Base-by-base conservation (phyloP, 2,888 invertebrate genomes). In the Nemapogon koenigi region DNA sequence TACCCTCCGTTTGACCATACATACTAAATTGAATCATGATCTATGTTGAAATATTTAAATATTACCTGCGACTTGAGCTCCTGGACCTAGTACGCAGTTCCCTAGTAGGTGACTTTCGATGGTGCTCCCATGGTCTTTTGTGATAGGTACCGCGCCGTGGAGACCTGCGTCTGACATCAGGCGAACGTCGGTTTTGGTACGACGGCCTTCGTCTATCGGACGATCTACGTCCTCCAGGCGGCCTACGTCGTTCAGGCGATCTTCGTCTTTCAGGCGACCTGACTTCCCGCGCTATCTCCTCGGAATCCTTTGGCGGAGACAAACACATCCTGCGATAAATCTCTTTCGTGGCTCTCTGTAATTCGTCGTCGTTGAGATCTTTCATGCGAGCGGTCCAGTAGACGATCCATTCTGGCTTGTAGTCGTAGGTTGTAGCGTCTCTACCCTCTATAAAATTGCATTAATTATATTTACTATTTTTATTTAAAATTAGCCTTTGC, bases 351-450 rank as follows among this genome's bases (percentile, higher is more conserved):
- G 85, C 81, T 11, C 73, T 67, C 39, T 84, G 83, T 3, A 91
- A 55, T 50, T 91, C 87, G 10, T 84, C 83, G 17, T 84, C 82
- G 53, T 91, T 89, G 4, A 94, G 62, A 46, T 91, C 90, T 39
- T 87, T 85, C 87, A 92, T 90, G 8, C 90, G 83, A 41, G 83
- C 83, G 50, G 90, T 90, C 94, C 94, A 94, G 60, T 85, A 92
- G 36, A 83, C 69, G 37, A 92, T 91, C 94, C 94, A 94, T 53
- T 94, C 94, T 1, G 91, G 90, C 49, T 92, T 92, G 58, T 91
- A 94, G 55, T 94, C 92, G 56, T 92, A 86, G 45, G 86, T 87
- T 19, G 86, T 81, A 0, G 90, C 87, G 58, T 94, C 91, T 58
- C 86, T 85, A 35, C 87, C 86, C 60, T 85, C 85, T 52, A 55